A percentile compares a stretch with the other conserved stretches of the same genome.
phyloP scores from a whole-genome alignment of 2,113 vertebrate species.

The Psilopogon haemacephalus region DNA sequence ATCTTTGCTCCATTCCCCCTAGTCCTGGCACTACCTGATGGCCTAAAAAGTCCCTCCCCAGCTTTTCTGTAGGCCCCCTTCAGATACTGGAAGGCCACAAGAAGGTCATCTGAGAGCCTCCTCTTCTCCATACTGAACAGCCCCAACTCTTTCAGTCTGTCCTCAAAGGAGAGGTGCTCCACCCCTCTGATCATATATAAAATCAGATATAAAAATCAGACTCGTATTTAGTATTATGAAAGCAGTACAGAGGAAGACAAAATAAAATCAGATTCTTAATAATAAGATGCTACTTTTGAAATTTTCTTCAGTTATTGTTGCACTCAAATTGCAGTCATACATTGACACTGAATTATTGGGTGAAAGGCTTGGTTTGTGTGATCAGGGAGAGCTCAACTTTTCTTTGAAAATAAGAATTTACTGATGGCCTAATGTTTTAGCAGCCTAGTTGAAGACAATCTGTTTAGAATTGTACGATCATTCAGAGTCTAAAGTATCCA shows the following conservation, averaged over 20 bases:
- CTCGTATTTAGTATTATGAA: background rate
- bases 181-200: no score
- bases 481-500: background rate
- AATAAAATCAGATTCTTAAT: background rate
- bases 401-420: background rate
- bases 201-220: background rate
- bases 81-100: no score
- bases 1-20: no score
- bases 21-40: no score
- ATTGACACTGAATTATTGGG: background rate
- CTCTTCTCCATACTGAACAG: no score
- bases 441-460: background rate
- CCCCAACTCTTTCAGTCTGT: no score
- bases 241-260: background rate
- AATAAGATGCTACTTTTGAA: rapidly evolving
- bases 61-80: no score
- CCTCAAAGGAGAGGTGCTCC: no score
- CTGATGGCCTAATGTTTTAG: background rate
- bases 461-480: background rate
- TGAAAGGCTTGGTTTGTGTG: background rate
- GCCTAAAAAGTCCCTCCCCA: no score
- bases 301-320: rapidly evolving
- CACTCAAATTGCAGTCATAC: background rate
- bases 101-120: no score
- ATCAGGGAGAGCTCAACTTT: background rate